Percentiles rank a stretch among this genome's conserved stretches.
These are phyloP conservation scores for Phaethon lepturus DNA, from an alignment of 2,113 vertebrate species.

Conservation along the genomic window DNA sequence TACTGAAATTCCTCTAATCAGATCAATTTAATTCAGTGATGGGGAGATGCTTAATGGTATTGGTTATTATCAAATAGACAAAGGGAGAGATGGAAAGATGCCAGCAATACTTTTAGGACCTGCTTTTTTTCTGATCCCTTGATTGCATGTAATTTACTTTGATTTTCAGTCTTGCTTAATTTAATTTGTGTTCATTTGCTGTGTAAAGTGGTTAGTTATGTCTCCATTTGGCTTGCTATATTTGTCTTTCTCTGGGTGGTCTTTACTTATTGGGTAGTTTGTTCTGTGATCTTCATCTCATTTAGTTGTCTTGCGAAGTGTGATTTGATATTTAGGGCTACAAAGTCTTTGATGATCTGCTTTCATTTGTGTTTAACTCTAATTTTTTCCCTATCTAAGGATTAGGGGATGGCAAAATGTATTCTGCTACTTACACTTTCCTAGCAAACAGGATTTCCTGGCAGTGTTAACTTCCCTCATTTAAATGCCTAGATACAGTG, in stretches of 20 bases:
- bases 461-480: not conserved
- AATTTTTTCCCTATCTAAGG: not conserved
- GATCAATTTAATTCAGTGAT: not conserved
- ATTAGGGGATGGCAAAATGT: not conserved
- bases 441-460: not conserved
- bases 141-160: slow-evolving; percentile 10
- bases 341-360: not conserved
- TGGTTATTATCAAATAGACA: not conserved
- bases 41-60: not conserved
- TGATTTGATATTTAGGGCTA: not conserved
- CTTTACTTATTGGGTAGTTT: not conserved
- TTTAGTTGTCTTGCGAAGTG: not conserved
- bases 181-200: slow-evolving; percentile 18
- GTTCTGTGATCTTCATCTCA: not conserved
- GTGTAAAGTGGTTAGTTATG: not conserved
- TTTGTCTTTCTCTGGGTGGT: not conserved
- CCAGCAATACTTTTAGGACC: slow-evolving; percentile 18
- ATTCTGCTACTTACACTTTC: not conserved
- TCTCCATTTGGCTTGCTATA: not conserved
- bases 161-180: not conserved
- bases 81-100: not conserved
- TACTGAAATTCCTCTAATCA: not conserved
- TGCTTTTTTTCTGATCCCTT: not conserved
- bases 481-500: not conserved
- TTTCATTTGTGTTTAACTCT: not conserved